These are phyloP conservation scores for Leptopilina myrica DNA, from an alignment of 2,888 invertebrate genomes.

Conservation along the genomic window DNA sequence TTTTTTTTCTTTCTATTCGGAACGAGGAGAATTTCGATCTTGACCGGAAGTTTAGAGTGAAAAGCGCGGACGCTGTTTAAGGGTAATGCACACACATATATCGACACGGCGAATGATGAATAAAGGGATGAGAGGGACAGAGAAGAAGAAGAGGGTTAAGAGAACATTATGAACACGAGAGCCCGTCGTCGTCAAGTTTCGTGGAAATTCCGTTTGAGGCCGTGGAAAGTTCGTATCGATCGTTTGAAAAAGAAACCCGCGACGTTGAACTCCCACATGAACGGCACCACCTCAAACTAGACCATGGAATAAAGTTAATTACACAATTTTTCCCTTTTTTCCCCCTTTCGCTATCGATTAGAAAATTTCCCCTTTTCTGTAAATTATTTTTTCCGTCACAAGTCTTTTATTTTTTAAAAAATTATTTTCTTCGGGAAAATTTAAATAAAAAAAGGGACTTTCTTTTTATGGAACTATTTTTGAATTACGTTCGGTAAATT, in stretches of 20 bases:
- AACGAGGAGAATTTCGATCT: background rate
- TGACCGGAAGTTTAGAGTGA: conserved; percentile 39
- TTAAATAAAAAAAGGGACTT: too few species aligned
- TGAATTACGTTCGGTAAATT: background rate
- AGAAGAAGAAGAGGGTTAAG: conserved; percentile 3
- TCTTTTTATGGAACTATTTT: background rate
- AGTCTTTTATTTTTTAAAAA: too few species aligned
- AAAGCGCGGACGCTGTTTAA: conserved; percentile 51
- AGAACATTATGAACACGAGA: background rate
- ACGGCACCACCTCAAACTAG: background rate
- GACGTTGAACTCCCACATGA: conserved; percentile 15
- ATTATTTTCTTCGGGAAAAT: too few species aligned
- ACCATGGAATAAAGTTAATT: background rate
- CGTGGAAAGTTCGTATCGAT: conserved; percentile 44
- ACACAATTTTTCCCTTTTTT: background rate
- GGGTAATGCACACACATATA: background rate
- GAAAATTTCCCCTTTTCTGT: background rate
- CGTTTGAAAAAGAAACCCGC: conserved; percentile 34
- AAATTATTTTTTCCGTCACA: background rate
- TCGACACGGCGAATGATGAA: background rate
- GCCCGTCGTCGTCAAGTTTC: background rate
- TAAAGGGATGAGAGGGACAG: conserved; percentile 1
- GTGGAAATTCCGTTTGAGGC: conserved; percentile 26
- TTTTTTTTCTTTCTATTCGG: too few species aligned
- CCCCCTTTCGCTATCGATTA: too few species aligned